phyloP scores from a whole-genome alignment of 2,797 vertebrate genomes.

The Pelochelys cantorii region DNA sequence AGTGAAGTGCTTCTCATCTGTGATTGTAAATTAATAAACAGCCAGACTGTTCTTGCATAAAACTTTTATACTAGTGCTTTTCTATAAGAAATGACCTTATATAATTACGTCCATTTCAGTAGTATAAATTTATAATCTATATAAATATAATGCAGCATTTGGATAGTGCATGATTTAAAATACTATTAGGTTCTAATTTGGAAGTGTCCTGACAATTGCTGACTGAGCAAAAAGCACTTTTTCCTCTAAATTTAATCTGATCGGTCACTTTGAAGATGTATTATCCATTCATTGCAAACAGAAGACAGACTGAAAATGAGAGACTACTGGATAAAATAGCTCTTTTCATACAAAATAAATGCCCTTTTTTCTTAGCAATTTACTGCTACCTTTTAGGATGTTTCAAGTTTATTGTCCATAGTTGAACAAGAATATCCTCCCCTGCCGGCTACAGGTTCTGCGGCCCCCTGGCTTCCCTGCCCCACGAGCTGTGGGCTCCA shows the following conservation, averaged over 20 bases:
- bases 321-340: not conserved
- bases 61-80: constrained; percentile 72
- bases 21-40: constrained; percentile 76
- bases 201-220: constrained; percentile 43
- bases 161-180: constrained; percentile 62
- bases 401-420: not conserved
- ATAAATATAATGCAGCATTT: constrained; percentile 30
- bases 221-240: constrained; percentile 49
- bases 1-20: constrained; percentile 54
- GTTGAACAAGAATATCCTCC: not conserved
- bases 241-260: constrained; percentile 54
- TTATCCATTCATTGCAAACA: constrained; percentile 19
- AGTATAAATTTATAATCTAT: constrained; percentile 63
- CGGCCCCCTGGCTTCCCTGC: too few relatives aligned
- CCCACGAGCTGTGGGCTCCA: too few relatives aligned
- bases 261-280: constrained; percentile 19
- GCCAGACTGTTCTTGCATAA: constrained; percentile 69
- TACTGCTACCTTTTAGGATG: not conserved
- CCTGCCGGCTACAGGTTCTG: too few relatives aligned
- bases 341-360: constrained; percentile 1
- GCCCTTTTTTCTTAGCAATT: not conserved
- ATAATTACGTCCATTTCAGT: constrained; percentile 53
- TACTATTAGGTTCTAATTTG: constrained; percentile 26
- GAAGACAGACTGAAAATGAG: constrained; percentile 7
- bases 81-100: constrained; percentile 73